Conservation (phyloP, 2,113 vertebrate species). For the Isurus oxyrinchus region DNA sequence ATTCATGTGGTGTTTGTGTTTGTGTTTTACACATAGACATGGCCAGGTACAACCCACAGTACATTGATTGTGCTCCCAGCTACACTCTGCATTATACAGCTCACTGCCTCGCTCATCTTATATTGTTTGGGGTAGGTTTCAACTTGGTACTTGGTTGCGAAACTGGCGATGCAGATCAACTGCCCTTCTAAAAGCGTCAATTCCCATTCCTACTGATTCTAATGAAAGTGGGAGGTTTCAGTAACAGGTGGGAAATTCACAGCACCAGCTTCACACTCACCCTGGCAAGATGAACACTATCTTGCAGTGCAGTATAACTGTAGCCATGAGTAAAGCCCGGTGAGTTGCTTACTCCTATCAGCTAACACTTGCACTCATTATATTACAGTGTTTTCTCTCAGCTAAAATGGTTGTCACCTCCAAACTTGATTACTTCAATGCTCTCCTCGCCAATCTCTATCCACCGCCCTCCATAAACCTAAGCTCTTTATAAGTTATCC, state of each 20-base stretch:
- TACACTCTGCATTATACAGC: not conserved
- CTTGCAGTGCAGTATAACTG: not conserved
- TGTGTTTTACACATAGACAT: not conserved
- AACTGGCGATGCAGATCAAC: not conserved
- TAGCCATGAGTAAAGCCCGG: not conserved
- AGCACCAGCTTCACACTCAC: not conserved
- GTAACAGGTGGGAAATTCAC: not conserved
- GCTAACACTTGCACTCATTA: not conserved
- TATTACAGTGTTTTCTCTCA: not conserved
- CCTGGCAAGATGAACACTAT: not conserved
- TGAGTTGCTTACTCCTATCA: not conserved
- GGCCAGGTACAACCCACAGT: not conserved
- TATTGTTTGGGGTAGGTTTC: not conserved
- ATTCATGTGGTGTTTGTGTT: not conserved
- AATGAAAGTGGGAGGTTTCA: not conserved
- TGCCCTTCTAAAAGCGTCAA: not conserved
- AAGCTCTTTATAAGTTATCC: not conserved
- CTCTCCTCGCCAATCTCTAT: not conserved
- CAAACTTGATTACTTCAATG: not conserved
- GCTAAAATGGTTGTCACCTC: not conserved
- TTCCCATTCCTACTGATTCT: not conserved
- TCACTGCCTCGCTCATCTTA: not conserved
- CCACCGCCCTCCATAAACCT: not conserved
- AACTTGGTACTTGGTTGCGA: too few species aligned
- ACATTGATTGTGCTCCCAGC: not conserved